These are phyloP conservation scores for Bubo blakistoni DNA, from an alignment of 2,113 vertebrate species.

Conservation along the genomic window DNA sequence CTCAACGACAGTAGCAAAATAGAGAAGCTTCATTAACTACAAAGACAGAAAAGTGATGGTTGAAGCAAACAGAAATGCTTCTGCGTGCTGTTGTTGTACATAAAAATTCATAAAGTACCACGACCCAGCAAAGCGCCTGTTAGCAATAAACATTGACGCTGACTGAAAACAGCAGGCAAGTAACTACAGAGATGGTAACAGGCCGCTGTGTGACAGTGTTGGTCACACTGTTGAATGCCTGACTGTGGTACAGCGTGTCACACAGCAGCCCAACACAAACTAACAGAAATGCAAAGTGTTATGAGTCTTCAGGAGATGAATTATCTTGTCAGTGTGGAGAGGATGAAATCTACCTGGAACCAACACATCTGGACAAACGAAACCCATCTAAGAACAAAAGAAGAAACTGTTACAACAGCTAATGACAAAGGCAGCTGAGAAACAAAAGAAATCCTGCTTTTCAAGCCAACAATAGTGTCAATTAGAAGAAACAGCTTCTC, in stretches of 20 bases:
- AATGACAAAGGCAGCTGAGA: not conserved
- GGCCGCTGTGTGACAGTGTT: rapidly evolving
- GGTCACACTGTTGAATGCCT: rapidly evolving
- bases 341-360: not conserved
- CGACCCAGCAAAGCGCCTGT: not conserved
- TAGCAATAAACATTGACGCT: not conserved
- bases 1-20: not conserved
- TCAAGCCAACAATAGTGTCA: not conserved
- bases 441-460: not conserved
- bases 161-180: not conserved
- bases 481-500: not conserved
- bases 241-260: not conserved
- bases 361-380: not conserved
- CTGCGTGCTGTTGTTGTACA: not conserved
- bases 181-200: not conserved
- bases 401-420: not conserved
- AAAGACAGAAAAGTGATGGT: not conserved
- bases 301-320: not conserved
- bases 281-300: not conserved
- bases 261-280: not conserved
- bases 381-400: not conserved
- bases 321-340: not conserved
- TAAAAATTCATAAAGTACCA: not conserved
- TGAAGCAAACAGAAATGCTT: not conserved
- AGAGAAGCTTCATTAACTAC: not conserved